Conservation (phyloP, 2,113 vertebrate species). For the Glaucomys volans region DNA sequence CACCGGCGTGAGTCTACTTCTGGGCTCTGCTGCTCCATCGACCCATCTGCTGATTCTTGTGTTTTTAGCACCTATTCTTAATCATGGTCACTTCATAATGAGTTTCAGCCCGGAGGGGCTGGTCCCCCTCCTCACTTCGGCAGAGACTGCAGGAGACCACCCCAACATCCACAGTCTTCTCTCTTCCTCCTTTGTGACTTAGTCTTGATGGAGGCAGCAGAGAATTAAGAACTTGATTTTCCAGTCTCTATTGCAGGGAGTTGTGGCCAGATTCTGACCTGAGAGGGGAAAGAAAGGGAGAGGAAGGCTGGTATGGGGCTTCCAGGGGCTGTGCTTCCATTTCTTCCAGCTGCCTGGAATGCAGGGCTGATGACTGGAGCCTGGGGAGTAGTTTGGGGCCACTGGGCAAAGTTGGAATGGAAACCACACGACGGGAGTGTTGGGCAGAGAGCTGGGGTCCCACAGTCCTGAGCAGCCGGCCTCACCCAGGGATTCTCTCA, state of each 20-base stretch:
- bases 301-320: background rate
- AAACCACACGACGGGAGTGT: background rate
- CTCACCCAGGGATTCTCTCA: background rate
- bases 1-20: rapidly evolving
- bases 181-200: background rate
- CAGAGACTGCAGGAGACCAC: background rate
- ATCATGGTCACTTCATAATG: no score
- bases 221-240: background rate
- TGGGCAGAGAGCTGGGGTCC: no score
- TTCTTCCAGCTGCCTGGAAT: background rate
- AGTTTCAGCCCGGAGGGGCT: no score
- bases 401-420: background rate
- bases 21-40: rapidly evolving
- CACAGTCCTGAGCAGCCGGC: background rate
- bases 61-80: no score
- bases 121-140: background rate
- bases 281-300: no score
- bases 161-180: rapidly evolving
- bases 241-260: background rate
- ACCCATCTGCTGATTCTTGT: rapidly evolving
- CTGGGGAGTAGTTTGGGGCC: background rate
- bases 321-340: background rate
- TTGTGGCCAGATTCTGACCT: background rate
- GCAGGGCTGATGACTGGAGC: background rate
- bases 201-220: background rate